Conservation (phyloP, 1,140 invertebrate genomes). For the Scaptodrosophila lebanonensis region DNA sequence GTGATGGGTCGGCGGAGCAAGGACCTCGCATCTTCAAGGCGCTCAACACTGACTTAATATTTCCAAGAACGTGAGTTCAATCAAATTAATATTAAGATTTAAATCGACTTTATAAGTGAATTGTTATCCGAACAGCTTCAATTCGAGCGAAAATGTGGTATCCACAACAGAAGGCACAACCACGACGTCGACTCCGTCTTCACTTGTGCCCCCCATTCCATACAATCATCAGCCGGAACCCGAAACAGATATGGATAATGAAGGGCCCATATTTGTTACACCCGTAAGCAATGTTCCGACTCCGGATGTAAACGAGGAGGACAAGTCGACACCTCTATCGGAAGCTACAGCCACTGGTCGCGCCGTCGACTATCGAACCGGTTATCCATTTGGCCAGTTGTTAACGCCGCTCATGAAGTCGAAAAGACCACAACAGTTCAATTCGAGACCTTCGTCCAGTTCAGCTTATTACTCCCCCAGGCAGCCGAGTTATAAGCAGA, state of each 20-base stretch:
- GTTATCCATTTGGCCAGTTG: slow-evolving; percentile 66
- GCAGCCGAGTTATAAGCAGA: slow-evolving; percentile 5
- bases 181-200: slow-evolving; percentile 10
- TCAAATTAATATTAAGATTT: background rate
- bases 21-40: slow-evolving; percentile 71
- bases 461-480: slow-evolving; percentile 15
- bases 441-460: slow-evolving; percentile 27
- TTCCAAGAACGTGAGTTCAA: slow-evolving; percentile 63
- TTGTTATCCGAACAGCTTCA: slow-evolving; percentile 43
- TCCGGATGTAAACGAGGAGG: slow-evolving; percentile 1
- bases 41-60: slow-evolving; percentile 70
- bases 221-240: slow-evolving; percentile 45
- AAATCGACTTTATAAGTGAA: background rate
- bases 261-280: slow-evolving; percentile 42
- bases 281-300: slow-evolving; percentile 16
- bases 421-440: slow-evolving; percentile 35
- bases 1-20: slow-evolving; percentile 17
- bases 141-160: slow-evolving; percentile 60
- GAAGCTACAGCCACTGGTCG: slow-evolving; percentile 63
- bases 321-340: slow-evolving; percentile 10
- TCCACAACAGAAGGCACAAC: slow-evolving; percentile 45
- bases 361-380: slow-evolving; percentile 65
- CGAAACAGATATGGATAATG: background rate
- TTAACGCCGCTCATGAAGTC: slow-evolving; percentile 56
- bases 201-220: slow-evolving; percentile 40